Conservation (phyloP, 2,888 invertebrate genomes). For the Leucophenga maculata region DNA sequence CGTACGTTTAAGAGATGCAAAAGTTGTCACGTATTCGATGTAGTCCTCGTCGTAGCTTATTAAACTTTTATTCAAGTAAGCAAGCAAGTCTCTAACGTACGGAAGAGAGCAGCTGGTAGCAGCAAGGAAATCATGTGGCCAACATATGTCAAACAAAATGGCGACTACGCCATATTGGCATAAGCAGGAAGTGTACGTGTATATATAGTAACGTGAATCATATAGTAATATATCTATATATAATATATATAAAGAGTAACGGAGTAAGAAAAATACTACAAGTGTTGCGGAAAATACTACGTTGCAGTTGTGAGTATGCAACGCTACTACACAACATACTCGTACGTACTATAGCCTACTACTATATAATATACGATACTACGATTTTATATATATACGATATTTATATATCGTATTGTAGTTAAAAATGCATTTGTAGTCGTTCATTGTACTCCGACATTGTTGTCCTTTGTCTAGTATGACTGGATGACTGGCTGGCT, state of each 20-base stretch:
- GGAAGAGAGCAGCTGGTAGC: neutral
- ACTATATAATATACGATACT: neutral
- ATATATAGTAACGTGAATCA: too few species aligned
- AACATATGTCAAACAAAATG: constrained; percentile 7
- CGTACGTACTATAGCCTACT: too few species aligned
- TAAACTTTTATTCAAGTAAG: neutral
- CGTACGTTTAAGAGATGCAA: neutral
- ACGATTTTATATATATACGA: neutral
- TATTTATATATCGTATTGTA: too few species aligned
- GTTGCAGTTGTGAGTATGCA: neutral
- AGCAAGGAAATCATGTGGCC: constrained; percentile 6
- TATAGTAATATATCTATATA: too few species aligned
- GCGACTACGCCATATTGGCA: too few species aligned
- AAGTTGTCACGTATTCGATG: constrained; percentile 8
- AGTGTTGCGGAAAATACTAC: neutral
- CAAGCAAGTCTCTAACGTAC: neutral
- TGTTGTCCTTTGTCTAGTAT: too few species aligned
- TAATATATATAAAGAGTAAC: neutral
- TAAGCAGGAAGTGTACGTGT: too few species aligned
- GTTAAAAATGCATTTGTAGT: constrained; percentile 14
- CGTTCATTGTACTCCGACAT: constrained; percentile 28
- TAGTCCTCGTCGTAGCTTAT: neutral
- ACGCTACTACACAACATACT: too few species aligned
- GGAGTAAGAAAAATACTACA: neutral
- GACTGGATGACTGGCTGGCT: too few species aligned